Evolutionary conservation across 2,888 invertebrate genomes (phyloP), one percentile per base, ranked within the genome.

Genomic region (Lypha dubia): DNA sequence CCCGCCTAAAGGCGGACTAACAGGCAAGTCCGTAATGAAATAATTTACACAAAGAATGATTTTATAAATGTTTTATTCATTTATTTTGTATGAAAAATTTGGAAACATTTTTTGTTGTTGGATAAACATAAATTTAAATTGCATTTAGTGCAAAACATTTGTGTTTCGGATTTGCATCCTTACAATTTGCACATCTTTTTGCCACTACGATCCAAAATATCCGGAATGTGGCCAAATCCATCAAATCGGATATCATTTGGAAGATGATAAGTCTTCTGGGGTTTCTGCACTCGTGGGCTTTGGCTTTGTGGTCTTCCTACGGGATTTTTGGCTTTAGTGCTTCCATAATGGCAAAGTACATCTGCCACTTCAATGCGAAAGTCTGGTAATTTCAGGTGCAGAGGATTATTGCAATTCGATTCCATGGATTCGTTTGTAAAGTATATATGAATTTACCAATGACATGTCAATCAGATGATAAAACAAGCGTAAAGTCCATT

Each of bases 91-190:
- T 56, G n/a, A 8, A 32, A 56, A 56, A 56, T 56, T 0, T 56
- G 28, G n/a, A 32, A 28, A 28, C 6, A 56, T n/a, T 56, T 56
- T 32, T 60, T 60, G 38, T 60, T 60, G 17, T 60, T 38, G 17
- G 60, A 38, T 38, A 38, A 38, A 4, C 38, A 60, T 7, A 60
- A 4, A 60, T 60, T 60, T 13, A 38, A 13, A 20, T 60, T 60
- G 20, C 35, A 60, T 5, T 60, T 60, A 38, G 60, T 60, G 20
- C 60, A 60, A 60, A 11, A 60, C 35, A 60, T 60, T 60, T 60
- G 38, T 60, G 60, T 60, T 60, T 60, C 35, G 1, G 38, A 17
- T 17, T 60, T 60, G 17, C 35, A 20, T 60, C 38, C 35, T 2
- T 60, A 20, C 17, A 58, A 11, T 35, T 58, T 63, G 62, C 62